A percentile compares a stretch with the other conserved stretches of the same genome.
Evolutionary conservation across 2,113 vertebrate genomes (phyloP).

Genomic region (Scortum barcoo): DNA sequence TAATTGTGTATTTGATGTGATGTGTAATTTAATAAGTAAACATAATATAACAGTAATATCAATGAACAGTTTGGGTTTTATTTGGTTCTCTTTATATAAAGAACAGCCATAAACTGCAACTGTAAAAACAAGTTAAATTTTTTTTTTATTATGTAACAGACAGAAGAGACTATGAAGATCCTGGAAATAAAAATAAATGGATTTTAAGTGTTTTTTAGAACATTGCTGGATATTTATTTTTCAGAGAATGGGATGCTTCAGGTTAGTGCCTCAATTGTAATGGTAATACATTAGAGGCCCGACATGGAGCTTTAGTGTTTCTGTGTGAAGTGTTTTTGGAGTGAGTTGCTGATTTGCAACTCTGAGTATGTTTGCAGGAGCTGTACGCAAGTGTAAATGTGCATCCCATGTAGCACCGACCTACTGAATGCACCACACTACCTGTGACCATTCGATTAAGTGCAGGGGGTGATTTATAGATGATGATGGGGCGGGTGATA

Average conservation of each 20-base stretch:
- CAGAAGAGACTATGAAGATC: neutral
- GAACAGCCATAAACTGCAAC: neutral
- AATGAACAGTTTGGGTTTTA: too few relatives aligned
- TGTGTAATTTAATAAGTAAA: too few relatives aligned
- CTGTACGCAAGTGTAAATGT: neutral
- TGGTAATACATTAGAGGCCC: neutral
- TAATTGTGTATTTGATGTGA: too few relatives aligned
- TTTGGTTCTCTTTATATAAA: neutral
- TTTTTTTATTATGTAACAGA: neutral
- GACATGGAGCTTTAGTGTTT: neutral
- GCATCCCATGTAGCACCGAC: neutral
- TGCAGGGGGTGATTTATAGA: constrained; percentile 3
- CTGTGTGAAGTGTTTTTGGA: constrained; percentile 6
- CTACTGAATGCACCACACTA: neutral
- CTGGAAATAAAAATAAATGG: too few relatives aligned
- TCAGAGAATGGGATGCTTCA: neutral
- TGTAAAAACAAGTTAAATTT: neutral
- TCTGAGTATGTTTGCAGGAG: neutral
- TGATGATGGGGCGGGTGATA: constrained; percentile 6
- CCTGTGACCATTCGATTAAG: neutral
- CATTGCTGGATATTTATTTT: neutral
- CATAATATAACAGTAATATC: too few relatives aligned
- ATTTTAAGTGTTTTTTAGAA: too few relatives aligned
- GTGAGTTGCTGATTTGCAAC: constrained; percentile 20
- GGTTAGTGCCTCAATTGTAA: too few relatives aligned